A percentile compares a stretch with the other conserved stretches of the same genome.
Evolutionary conservation across 2,888 invertebrate species (phyloP).

Genomic region (Helleia helle): DNA sequence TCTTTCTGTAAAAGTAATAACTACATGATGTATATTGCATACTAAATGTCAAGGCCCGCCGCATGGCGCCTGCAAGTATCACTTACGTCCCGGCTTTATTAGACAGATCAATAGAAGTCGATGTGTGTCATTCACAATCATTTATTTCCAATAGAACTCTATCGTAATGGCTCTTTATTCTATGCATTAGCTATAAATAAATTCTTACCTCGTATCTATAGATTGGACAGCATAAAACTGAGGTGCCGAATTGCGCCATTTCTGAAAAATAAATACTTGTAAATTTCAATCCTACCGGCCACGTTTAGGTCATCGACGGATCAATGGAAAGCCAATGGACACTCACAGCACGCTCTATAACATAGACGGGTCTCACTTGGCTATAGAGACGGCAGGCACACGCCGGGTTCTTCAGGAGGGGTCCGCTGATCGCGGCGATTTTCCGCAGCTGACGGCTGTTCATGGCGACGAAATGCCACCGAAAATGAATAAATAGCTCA

Average conservation of each 20-base stretch:
- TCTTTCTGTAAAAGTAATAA: too few species aligned
- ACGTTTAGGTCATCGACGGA: slow-evolving; percentile 1
- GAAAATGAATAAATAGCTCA: slow-evolving; percentile 29
- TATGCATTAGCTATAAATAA: background rate
- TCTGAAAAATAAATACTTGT: slow-evolving; percentile 41
- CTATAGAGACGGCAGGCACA: slow-evolving; percentile 52
- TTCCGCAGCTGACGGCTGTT: slow-evolving; percentile 54
- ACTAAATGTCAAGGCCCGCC: slow-evolving; percentile 38
- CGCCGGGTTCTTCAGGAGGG: slow-evolving; percentile 30
- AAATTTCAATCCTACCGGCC: background rate
- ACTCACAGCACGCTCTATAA: slow-evolving; percentile 59
- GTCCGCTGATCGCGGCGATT: slow-evolving; percentile 34
- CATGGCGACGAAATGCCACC: slow-evolving; percentile 34
- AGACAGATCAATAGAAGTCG: slow-evolving; percentile 57
- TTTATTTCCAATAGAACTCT: slow-evolving; percentile 34
- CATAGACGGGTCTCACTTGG: slow-evolving; percentile 64
- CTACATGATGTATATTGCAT: too few species aligned
- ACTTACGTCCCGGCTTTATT: slow-evolving; percentile 34
- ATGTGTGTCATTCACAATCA: slow-evolving; percentile 48
- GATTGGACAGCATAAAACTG: slow-evolving; percentile 62
- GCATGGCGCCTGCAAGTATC: slow-evolving; percentile 34
- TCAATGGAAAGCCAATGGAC: slow-evolving; percentile 28
- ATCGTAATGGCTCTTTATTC: background rate
- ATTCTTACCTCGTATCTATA: slow-evolving; percentile 60
- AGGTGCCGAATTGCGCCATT: slow-evolving; percentile 65